Percentiles rank a stretch among this genome's conserved stretches.
Conservation (phyloP, 2,888 invertebrate species). For the Timema cristinae region DNA sequence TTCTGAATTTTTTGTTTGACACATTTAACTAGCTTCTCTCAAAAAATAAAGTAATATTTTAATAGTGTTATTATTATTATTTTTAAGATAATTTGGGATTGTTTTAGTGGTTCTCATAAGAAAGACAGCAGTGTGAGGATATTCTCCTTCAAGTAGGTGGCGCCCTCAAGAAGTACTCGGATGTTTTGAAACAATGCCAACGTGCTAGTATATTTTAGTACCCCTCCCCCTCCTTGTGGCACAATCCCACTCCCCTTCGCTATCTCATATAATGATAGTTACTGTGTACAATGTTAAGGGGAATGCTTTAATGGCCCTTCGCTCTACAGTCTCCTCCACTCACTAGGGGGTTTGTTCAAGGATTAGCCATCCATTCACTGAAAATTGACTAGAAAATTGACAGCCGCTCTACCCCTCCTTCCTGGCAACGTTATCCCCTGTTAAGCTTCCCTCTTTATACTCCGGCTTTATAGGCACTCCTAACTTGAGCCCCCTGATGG, state of each 20-base stretch:
- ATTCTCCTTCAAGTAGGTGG: too few relatives aligned
- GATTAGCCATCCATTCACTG: slow-evolving; percentile 42
- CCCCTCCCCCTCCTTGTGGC: too few relatives aligned
- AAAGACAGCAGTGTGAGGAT: too few relatives aligned
- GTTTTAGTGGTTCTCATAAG: too few relatives aligned
- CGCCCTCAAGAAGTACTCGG: too few relatives aligned
- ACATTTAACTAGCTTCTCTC: too few relatives aligned
- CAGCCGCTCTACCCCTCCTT: slow-evolving; percentile 26
- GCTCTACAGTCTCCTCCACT: slow-evolving; percentile 27
- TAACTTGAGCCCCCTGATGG: slow-evolving; percentile 10
- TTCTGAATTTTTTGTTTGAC: too few relatives aligned
- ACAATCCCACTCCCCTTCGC: not conserved
- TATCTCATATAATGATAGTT: slow-evolving; percentile 8
- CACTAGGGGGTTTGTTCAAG: slow-evolving; percentile 31
- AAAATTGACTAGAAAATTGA: slow-evolving; percentile 48
- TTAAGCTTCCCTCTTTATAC: slow-evolving; percentile 18
- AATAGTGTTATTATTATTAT: too few relatives aligned
- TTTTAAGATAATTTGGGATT: too few relatives aligned
- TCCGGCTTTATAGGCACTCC: slow-evolving; percentile 20
- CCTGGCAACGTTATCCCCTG: slow-evolving; percentile 8
- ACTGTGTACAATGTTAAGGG: not conserved
- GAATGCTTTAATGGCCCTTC: slow-evolving; percentile 28
- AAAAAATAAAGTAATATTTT: too few relatives aligned
- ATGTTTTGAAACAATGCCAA: too few relatives aligned
- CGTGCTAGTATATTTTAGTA: too few relatives aligned